Conservation (phyloP, 2,888 invertebrate genomes). For the Pseudococcus viburni region DNA sequence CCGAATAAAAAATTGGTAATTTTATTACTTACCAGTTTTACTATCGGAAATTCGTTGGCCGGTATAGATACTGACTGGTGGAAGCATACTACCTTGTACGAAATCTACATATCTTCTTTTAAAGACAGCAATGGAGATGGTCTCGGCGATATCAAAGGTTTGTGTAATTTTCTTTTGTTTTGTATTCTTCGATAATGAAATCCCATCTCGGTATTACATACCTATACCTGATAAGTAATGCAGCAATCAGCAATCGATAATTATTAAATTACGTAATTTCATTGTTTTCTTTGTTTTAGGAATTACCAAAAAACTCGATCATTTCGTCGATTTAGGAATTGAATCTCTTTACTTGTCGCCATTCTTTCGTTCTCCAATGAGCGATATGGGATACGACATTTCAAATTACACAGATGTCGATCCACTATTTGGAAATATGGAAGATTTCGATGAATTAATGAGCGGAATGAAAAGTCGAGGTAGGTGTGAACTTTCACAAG, state of each 20-base stretch:
- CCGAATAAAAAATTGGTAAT: background rate
- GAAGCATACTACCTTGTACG: constrained; percentile 35
- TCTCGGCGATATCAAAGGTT: constrained; percentile 54
- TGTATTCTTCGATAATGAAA: too few species aligned
- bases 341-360: constrained; percentile 63
- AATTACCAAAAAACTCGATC: constrained; percentile 69
- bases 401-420: constrained; percentile 50
- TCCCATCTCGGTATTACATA: too few species aligned
- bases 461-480: constrained; percentile 71
- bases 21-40: background rate
- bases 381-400: constrained; percentile 65
- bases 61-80: constrained; percentile 40
- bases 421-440: constrained; percentile 74
- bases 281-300: too few species aligned
- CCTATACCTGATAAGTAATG: too few species aligned
- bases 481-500: constrained; percentile 6
- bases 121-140: constrained; percentile 59
- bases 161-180: too few species aligned
- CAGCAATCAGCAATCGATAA: too few species aligned
- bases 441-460: constrained; percentile 74
- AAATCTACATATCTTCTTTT: constrained; percentile 50
- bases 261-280: too few species aligned
- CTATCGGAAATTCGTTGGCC: background rate
- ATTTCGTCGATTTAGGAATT: constrained; percentile 62
- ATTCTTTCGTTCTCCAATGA: constrained; percentile 69